phyloP scores from a whole-genome alignment of 2,888 invertebrate genomes.

The Gisinianus flammeolus region DNA sequence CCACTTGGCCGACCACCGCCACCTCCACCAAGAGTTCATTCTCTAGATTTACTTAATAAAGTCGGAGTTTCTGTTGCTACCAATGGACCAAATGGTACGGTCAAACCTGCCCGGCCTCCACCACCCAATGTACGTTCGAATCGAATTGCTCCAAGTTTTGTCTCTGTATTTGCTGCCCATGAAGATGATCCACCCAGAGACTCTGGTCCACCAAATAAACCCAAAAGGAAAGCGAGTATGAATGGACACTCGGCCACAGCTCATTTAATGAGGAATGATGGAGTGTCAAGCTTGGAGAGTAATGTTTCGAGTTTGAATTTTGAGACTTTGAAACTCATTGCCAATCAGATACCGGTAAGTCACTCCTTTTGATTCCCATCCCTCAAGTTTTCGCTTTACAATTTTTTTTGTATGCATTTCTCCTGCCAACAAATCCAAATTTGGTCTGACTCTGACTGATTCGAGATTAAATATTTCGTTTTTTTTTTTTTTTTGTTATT shows the following conservation, averaged over 20 bases:
- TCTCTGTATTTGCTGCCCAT: conserved; percentile 53
- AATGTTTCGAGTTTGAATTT: conserved; percentile 56
- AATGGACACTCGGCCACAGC: conserved; percentile 27
- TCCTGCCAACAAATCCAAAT: background rate
- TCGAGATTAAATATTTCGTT: too few relatives aligned
- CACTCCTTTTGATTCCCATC: background rate
- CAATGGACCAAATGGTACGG: conserved; percentile 10
- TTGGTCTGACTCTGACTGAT: background rate
- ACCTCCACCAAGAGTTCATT: conserved; percentile 58
- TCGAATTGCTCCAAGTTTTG: conserved; percentile 56
- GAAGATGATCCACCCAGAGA: background rate
- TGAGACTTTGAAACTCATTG: conserved; percentile 57
- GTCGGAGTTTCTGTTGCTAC: conserved; percentile 39
- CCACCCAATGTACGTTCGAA: conserved; percentile 56
- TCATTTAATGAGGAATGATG: background rate
- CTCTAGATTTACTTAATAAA: conserved; percentile 54
- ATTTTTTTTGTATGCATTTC: conserved; percentile 10
- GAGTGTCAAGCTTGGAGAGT: conserved; percentile 36
- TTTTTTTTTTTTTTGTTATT: too few relatives aligned
- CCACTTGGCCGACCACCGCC: conserved; percentile 54
- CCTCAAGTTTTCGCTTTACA: background rate
- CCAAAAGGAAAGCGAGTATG: conserved; percentile 55
- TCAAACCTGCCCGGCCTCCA: conserved; percentile 56
- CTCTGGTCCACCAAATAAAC: conserved; percentile 54
- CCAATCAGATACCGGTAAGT: conserved; percentile 56